A percentile compares a stretch with the other conserved stretches of the same genome.
Conservation (phyloP, 2,113 vertebrate species). For the Heteronetta atricapilla region DNA sequence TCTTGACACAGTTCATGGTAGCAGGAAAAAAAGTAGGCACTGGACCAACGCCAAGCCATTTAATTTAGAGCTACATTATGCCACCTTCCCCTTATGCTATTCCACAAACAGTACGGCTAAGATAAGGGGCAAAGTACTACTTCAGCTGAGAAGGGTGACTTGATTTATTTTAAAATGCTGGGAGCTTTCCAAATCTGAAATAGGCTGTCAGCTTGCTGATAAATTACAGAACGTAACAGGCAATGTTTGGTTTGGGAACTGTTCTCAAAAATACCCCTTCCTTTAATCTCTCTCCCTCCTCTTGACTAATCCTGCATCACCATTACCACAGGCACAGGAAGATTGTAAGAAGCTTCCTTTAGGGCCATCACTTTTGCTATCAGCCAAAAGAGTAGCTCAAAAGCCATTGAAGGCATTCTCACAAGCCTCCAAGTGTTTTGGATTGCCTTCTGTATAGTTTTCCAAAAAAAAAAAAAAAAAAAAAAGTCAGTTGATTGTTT, state of each 20-base stretch:
- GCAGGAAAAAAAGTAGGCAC: neutral
- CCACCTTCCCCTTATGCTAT: neutral
- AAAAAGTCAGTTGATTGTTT: neutral
- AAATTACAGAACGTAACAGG: neutral
- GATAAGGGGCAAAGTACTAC: constrained; percentile 27
- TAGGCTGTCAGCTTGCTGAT: constrained; percentile 28
- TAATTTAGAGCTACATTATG: constrained; percentile 27
- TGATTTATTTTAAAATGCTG: constrained; percentile 27
- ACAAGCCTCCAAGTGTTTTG: neutral
- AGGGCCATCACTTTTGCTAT: neutral
- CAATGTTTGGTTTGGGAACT: neutral
- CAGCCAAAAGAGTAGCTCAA: neutral
- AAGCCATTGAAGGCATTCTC: neutral
- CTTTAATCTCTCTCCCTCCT: neutral
- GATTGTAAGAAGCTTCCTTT: neutral
- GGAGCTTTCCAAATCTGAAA: constrained; percentile 44
- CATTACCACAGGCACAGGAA: neutral
- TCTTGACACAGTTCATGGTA: neutral
- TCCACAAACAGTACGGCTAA: neutral
- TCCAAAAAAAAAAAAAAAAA: neutral
- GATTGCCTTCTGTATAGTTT: neutral
- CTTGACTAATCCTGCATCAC: neutral
- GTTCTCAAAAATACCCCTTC: neutral
- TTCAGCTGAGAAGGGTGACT: neutral
- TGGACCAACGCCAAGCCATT: constrained; percentile 25